Evolutionary conservation across 2,888 invertebrate species (phyloP).

Genomic region (Kuschelorhynchus macadamiae): DNA sequence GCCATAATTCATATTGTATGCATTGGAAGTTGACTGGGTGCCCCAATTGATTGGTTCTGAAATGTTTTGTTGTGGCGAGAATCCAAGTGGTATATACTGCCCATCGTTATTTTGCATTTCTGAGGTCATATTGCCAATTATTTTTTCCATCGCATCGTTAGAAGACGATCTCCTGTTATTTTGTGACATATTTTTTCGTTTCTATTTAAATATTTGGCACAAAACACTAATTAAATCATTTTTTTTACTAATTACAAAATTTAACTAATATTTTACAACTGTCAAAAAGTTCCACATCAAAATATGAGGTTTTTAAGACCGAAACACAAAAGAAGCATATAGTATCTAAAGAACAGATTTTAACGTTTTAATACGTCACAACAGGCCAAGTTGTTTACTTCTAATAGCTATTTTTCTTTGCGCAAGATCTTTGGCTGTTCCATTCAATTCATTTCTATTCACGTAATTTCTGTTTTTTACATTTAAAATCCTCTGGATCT

Average conservation of each 20-base stretch:
- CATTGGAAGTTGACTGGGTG: slow-evolving; percentile 53
- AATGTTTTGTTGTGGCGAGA: slow-evolving; percentile 61
- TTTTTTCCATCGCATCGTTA: slow-evolving; percentile 71
- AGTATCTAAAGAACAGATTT: too few species aligned
- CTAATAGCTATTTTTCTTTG: too few species aligned
- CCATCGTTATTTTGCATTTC: slow-evolving; percentile 73
- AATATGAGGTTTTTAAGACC: too few species aligned
- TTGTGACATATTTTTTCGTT: slow-evolving; percentile 61
- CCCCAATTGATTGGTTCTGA: slow-evolving; percentile 39
- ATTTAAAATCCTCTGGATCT: too few species aligned
- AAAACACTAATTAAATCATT: slow-evolving; percentile 30
- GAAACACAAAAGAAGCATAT: too few species aligned
- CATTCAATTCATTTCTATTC: too few species aligned
- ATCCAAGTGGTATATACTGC: slow-evolving; percentile 72
- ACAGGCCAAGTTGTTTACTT: too few species aligned
- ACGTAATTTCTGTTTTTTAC: too few species aligned
- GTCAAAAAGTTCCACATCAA: too few species aligned
- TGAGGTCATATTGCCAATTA: slow-evolving; percentile 74
- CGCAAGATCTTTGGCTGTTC: too few species aligned
- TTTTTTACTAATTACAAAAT: slow-evolving; percentile 25
- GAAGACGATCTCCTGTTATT: slow-evolving; percentile 59
- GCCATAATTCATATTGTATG: slow-evolving; percentile 58
- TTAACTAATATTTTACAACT: slow-evolving; percentile 4
- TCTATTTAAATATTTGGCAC: slow-evolving; percentile 44
- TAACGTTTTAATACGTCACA: too few species aligned